phyloP scores from a whole-genome alignment of 2,888 invertebrate genomes.

The Plemyria rubiginata region DNA sequence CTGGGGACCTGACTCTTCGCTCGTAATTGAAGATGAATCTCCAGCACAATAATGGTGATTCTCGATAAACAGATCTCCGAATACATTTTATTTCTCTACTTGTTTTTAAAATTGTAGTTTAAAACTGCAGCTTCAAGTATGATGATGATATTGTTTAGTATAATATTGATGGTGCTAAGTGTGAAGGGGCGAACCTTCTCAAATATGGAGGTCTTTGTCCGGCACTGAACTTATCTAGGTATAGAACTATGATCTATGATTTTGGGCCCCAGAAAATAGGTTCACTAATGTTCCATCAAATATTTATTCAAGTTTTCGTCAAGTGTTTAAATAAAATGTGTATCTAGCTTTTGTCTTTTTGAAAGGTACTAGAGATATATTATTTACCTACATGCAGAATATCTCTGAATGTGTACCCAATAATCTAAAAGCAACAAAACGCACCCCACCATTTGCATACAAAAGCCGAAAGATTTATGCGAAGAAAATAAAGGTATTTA shows the following conservation, averaged over 20 bases:
- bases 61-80: background rate
- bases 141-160: too few species aligned
- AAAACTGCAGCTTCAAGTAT: too few species aligned
- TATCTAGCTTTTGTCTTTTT: background rate
- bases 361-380: background rate
- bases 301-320: too few species aligned
- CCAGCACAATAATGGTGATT: slow-evolving; percentile 8
- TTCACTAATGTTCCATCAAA: too few species aligned
- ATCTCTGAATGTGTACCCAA: background rate
- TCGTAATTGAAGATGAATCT: slow-evolving; percentile 27
- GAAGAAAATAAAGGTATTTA: slow-evolving; percentile 62
- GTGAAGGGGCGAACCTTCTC: too few species aligned
- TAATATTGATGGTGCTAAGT: too few species aligned
- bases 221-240: too few species aligned
- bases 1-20: slow-evolving; percentile 26
- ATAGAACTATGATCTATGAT: too few species aligned
- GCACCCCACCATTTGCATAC: slow-evolving; percentile 64
- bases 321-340: background rate
- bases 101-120: background rate
- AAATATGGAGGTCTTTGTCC: too few species aligned
- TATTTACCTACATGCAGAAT: slow-evolving; percentile 4
- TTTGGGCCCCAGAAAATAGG: too few species aligned
- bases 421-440: slow-evolving; percentile 45
- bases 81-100: background rate
- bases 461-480: slow-evolving; percentile 53